phyloP scores from a whole-genome alignment of 2,113 vertebrate species.

The Platichthys flesus region DNA sequence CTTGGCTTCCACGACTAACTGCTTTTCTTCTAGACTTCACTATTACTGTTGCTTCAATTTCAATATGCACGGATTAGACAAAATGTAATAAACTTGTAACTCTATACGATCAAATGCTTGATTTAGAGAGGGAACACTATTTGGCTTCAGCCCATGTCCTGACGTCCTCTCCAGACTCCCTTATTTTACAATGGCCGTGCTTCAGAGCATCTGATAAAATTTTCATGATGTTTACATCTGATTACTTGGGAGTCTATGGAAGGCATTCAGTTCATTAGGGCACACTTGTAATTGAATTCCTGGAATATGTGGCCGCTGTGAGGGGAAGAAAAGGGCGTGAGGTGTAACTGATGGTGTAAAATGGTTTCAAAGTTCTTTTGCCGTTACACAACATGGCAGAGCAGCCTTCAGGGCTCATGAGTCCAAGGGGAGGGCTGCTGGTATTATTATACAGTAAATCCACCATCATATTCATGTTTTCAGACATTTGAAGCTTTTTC shows the following conservation, averaged over 20 bases:
- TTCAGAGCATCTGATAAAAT: slow-evolving; percentile 44
- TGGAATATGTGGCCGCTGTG: slow-evolving; percentile 38
- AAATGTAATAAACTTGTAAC: slow-evolving; percentile 6
- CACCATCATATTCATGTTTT: not conserved
- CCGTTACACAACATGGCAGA: not conserved
- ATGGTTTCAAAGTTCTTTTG: slow-evolving; percentile 28
- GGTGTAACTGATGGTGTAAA: slow-evolving; percentile 12
- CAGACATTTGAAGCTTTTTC: not conserved
- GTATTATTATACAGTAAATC: not conserved
- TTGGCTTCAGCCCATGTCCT: slow-evolving; percentile 10
- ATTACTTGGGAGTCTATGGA: slow-evolving; percentile 39
- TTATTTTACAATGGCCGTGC: slow-evolving; percentile 21
- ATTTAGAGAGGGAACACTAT: slow-evolving; percentile 1
- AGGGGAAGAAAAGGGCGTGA: slow-evolving; percentile 11
- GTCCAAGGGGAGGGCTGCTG: not conserved
- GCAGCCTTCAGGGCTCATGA: not conserved
- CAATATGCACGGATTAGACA: not conserved
- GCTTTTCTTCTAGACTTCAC: not conserved
- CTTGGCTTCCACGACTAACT: too few species aligned
- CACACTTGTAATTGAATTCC: slow-evolving; percentile 45
- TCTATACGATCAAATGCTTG: slow-evolving; percentile 17
- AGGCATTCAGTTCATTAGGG: slow-evolving; percentile 47
- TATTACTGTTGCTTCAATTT: not conserved
- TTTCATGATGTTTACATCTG: slow-evolving; percentile 60
- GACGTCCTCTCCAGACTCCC: slow-evolving; percentile 3